Conservation (phyloP, 1,140 invertebrate species). For the Dendroctonus valens region DNA sequence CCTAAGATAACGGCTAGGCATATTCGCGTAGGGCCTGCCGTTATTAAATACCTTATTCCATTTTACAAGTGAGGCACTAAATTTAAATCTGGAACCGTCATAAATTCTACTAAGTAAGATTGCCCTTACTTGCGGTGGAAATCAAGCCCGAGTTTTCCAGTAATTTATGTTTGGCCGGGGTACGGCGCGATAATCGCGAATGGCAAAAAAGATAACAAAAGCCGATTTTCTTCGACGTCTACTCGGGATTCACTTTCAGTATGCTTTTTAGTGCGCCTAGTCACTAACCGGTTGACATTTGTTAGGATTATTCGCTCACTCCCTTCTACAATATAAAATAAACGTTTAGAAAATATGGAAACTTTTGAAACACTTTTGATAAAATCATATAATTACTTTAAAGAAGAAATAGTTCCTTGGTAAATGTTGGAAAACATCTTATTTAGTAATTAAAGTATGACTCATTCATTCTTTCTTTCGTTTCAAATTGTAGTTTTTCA, state of each 20-base stretch:
- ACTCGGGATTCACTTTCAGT: conserved; percentile 42
- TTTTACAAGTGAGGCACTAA: conserved; percentile 18
- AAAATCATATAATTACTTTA: too few species aligned
- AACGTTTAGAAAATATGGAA: too few species aligned
- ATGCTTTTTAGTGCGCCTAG: conserved; percentile 35
- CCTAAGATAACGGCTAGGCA: too few species aligned
- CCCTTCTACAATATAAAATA: too few species aligned
- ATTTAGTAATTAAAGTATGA: too few species aligned
- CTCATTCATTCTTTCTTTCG: too few species aligned
- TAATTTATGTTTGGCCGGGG: conserved; percentile 46
- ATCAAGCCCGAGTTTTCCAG: conserved; percentile 40
- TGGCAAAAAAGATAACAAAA: conserved; percentile 51
- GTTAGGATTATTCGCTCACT: conserved; percentile 11
- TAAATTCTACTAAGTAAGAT: conserved; percentile 24
- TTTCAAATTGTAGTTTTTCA: too few species aligned
- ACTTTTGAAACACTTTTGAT: too few species aligned
- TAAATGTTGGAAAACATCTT: too few species aligned
- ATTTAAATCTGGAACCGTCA: conserved; percentile 26
- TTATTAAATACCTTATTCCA: conserved; percentile 19
- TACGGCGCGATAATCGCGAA: conserved; percentile 46
- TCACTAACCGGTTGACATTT: conserved; percentile 20
- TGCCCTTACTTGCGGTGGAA: conserved; percentile 33
- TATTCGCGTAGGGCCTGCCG: too few species aligned
- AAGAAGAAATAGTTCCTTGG: too few species aligned
- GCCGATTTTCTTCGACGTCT: conserved; percentile 47